Evolutionary conservation across 2,113 vertebrate genomes (phyloP).

Genomic region (Alectura lathami): DNA sequence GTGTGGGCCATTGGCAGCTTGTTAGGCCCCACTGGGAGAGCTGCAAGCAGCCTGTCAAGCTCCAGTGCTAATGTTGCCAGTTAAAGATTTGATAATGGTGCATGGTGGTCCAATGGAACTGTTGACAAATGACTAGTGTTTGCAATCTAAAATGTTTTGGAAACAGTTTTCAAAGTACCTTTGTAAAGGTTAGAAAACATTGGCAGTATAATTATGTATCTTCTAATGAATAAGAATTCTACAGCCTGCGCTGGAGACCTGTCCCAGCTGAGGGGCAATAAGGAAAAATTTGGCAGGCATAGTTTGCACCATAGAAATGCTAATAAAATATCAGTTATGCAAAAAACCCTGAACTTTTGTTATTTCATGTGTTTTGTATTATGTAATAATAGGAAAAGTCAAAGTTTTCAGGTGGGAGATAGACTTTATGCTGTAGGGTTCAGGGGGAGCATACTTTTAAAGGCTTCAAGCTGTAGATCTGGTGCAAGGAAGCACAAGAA

Average conservation of each 20-base stretch:
- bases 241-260: background rate
- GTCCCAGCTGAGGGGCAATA: background rate
- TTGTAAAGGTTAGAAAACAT: background rate
- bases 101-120: background rate
- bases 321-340: background rate
- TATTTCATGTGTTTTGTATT: background rate
- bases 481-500: background rate
- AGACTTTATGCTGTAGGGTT: background rate
- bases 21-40: background rate
- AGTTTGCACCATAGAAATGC: background rate
- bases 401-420: background rate
- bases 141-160: background rate
- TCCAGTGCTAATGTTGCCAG: background rate
- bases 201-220: background rate
- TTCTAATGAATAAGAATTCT: background rate
- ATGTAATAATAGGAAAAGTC: background rate
- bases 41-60: background rate
- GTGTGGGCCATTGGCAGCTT: background rate
- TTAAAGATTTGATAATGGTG: background rate
- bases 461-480: background rate
- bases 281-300: background rate
- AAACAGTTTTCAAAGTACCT: background rate
- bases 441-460: background rate
- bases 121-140: background rate
- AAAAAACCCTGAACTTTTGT: rapidly evolving